A percentile compares a stretch with the other conserved stretches of the same genome.
phyloP scores from a whole-genome alignment of 2,113 vertebrate genomes.

The Diglossa brunneiventris region DNA sequence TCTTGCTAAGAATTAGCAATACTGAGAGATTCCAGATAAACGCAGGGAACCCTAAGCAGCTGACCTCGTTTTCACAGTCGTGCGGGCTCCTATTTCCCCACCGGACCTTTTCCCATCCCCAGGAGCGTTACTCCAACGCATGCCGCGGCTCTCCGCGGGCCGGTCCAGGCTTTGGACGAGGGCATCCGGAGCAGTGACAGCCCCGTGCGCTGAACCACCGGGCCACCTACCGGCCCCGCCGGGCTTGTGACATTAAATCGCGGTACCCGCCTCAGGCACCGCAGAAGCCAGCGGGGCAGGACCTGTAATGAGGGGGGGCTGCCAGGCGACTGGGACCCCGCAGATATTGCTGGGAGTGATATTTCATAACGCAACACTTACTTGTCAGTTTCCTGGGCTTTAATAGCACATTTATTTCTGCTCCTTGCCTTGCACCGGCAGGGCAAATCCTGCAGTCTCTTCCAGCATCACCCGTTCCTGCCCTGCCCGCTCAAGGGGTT shows the following conservation, averaged over 20 bases:
- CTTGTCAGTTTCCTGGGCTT: not conserved
- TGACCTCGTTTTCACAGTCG: not conserved
- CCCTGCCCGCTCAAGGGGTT: not conserved
- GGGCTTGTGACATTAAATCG: rapidly evolving
- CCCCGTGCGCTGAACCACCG: not conserved
- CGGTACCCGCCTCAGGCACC: not conserved
- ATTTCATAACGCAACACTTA: not conserved
- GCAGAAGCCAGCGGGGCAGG: not conserved
- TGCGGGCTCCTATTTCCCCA: not conserved
- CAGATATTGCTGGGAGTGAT: rapidly evolving
- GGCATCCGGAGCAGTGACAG: rapidly evolving
- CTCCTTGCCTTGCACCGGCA: not conserved
- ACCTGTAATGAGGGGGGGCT: rapidly evolving
- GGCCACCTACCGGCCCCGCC: slow-evolving; percentile 17
- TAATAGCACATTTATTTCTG: rapidly evolving
- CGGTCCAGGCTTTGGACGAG: not conserved
- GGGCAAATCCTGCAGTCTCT: not conserved
- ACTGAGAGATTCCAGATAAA: not conserved
- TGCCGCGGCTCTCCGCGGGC: rapidly evolving
- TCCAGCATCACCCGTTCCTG: not conserved
- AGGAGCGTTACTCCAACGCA: rapidly evolving
- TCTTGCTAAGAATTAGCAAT: not conserved
- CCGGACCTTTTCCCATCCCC: rapidly evolving
- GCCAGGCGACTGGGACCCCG: not conserved
- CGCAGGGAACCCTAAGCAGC: not conserved